Percentiles rank a stretch among this genome's conserved stretches.
Conservation (phyloP, 2,888 invertebrate genomes). For the Lottia scabra region DNA sequence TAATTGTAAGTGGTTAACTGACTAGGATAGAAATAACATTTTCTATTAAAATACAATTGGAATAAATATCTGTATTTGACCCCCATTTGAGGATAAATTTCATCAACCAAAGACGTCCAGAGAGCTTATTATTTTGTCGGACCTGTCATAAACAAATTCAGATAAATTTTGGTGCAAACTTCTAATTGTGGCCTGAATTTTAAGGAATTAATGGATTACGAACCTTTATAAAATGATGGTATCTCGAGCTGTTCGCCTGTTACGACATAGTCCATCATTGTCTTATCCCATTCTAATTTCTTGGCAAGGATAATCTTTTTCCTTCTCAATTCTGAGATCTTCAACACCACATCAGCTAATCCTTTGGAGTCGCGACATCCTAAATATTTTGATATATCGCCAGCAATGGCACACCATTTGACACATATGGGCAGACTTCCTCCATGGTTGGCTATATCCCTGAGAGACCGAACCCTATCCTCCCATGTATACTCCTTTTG, state of each 20-base stretch:
- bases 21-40: no score
- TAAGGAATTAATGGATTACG: no score
- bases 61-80: no score
- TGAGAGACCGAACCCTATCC: background rate
- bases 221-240: conserved; percentile 56
- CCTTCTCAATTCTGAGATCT: conserved; percentile 49
- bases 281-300: conserved; percentile 57
- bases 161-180: no score
- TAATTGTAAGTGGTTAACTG: no score
- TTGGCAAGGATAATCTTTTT: conserved; percentile 51
- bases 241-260: conserved; percentile 50
- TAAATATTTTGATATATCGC: background rate
- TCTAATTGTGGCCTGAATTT: no score
- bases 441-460: background rate
- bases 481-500: background rate
- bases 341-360: conserved; percentile 38
- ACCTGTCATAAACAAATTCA: no score
- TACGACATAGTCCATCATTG: conserved; percentile 50
- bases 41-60: no score
- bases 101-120: no score
- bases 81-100: no score
- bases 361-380: conserved; percentile 2
- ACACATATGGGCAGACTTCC: background rate
- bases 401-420: background rate
- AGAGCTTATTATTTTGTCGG: no score